Percentiles rank a stretch among this genome's conserved stretches.
These are phyloP conservation scores for Pseudomyrmex cubaensis DNA, from an alignment of 1,140 invertebrate genomes.

Conservation along the genomic window DNA sequence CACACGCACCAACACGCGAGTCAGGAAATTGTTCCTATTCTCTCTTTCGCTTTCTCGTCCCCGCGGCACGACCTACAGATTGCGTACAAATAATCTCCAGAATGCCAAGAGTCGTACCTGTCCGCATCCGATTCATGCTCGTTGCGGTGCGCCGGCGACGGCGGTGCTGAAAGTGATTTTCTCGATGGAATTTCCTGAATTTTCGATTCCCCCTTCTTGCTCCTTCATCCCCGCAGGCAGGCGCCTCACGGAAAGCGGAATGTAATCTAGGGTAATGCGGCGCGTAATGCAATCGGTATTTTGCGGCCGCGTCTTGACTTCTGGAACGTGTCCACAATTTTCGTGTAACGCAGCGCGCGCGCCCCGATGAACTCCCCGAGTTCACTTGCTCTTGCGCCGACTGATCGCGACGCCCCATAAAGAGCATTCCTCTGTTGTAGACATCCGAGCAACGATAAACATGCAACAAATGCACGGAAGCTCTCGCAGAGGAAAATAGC, in stretches of 20 bases:
- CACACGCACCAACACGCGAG: conserved; percentile 61
- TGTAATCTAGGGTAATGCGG: conserved; percentile 56
- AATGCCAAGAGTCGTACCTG: conserved; percentile 46
- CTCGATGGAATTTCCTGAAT: conserved; percentile 60
- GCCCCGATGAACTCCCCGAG: conserved; percentile 20
- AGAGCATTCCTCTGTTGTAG: conserved; percentile 41
- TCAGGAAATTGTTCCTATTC: conserved; percentile 69
- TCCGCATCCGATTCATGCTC: conserved; percentile 44
- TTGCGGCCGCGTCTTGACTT: conserved; percentile 57
- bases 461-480: neutral
- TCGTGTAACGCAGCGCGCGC: conserved; percentile 39
- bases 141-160: conserved; percentile 11
- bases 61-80: conserved; percentile 62
- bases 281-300: conserved; percentile 51
- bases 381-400: conserved; percentile 30
- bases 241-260: conserved; percentile 45
- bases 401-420: conserved; percentile 9
- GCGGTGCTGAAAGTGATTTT: conserved; percentile 49
- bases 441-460: conserved; percentile 28
- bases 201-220: conserved; percentile 7
- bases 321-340: conserved; percentile 60
- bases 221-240: neutral
- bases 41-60: conserved; percentile 50
- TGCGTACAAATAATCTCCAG: conserved; percentile 71
- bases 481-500: conserved; percentile 22